Evolutionary conservation across 2,888 invertebrate species (phyloP).

Genomic region (Eristalinus aeneus): DNA sequence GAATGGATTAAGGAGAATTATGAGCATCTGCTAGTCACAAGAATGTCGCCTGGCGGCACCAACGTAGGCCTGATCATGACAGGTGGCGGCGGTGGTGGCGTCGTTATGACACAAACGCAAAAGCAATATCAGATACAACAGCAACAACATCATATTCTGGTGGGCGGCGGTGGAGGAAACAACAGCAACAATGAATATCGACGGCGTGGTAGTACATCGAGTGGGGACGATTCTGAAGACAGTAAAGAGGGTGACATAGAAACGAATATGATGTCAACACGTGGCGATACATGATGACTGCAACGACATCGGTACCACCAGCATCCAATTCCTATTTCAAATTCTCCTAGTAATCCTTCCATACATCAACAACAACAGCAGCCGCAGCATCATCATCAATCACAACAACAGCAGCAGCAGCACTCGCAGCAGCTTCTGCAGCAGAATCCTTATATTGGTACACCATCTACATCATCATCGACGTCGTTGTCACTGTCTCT

Average conservation of each 20-base stretch:
- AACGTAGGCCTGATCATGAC: slow-evolving; percentile 45
- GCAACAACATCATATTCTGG: slow-evolving; percentile 57
- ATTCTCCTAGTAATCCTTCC: slow-evolving; percentile 60
- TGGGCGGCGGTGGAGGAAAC: slow-evolving; percentile 52
- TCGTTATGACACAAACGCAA: slow-evolving; percentile 73
- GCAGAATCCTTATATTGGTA: slow-evolving; percentile 64
- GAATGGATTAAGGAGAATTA: slow-evolving; percentile 81
- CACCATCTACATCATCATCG: slow-evolving; percentile 21
- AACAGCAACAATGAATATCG: slow-evolving; percentile 73
- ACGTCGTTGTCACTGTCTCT: slow-evolving; percentile 19
- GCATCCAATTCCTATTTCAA: slow-evolving; percentile 59
- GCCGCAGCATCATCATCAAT: slow-evolving; percentile 72
- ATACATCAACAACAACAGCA: slow-evolving; percentile 72
- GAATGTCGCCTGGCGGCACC: slow-evolving; percentile 75
- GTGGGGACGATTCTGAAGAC: slow-evolving; percentile 80
- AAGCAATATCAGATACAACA: slow-evolving; percentile 72
- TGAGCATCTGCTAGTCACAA: slow-evolving; percentile 77
- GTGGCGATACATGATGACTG: slow-evolving; percentile 68
- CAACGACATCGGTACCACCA: slow-evolving; percentile 69
- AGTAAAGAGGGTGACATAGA: slow-evolving; percentile 80
- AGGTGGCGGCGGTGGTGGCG: slow-evolving; percentile 21
- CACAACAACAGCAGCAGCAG: slow-evolving; percentile 74
- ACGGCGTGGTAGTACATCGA: slow-evolving; percentile 80
- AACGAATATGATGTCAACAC: slow-evolving; percentile 71
- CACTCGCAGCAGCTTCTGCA: slow-evolving; percentile 74